Evolutionary conservation across 2,888 invertebrate genomes (phyloP), one percentile per base, ranked within the genome.

Genomic region (Tachina grossa): DNA sequence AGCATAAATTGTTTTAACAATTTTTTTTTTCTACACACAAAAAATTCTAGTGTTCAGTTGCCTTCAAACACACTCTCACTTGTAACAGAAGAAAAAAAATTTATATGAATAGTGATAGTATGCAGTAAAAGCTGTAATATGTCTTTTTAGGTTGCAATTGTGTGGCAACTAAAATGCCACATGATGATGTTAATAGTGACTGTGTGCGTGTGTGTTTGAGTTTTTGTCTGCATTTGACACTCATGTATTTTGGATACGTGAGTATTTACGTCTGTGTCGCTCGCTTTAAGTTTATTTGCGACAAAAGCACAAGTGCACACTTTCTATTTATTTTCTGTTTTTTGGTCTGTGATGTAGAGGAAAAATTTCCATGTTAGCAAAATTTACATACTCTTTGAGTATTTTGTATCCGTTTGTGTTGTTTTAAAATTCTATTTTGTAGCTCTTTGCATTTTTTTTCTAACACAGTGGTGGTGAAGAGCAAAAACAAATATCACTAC

Each of bases 1-100:
- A 72, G 49, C 85, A 85, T 85, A 85, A 85, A 85, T 85, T 83
- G 53, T 77, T 75, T 47, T 59, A 85, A 41, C 16, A 13, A 19
- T 59, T 75, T 65, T 74, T n/a, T 63, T 47, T 57, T 13, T 16
- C 16, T 65, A 66, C 39, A 47, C 45, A 68, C n/a, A 11, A 68
- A 81, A 31, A 4, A 4, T 31, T 31, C 31, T 31, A 4, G 53
- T 61, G 51, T 68, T 81, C 22, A 22, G 16, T 66, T 61, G 68
- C 63, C 75, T 43, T 63, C 68, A 78, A 49, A 78, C 43, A 51
- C 59, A 68, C 66, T 10, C 53, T 19, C 41, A 9, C 39, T 39
- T 19, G 8, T 19, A 31, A 59, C 22, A n/a, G 31, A 9, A 45
- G 16, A 55, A 53, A n/a, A 51, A 22, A 63, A n/a, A 59, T 11